A percentile compares a stretch with the other conserved stretches of the same genome.
phyloP scores from a whole-genome alignment of 2,113 vertebrate species.

The Aptenodytes patagonicus region DNA sequence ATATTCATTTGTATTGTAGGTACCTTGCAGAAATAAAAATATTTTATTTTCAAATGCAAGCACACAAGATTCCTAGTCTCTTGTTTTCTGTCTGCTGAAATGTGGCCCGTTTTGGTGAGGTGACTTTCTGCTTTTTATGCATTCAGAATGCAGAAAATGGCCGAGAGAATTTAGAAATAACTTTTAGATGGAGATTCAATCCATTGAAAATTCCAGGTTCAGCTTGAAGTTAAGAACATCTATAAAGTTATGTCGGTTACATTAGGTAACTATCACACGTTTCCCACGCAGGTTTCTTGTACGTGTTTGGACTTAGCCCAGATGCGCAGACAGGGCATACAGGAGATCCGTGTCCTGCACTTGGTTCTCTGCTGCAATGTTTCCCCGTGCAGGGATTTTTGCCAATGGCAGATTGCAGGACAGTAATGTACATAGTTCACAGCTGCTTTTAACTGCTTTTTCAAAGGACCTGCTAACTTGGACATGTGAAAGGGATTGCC shows the following conservation, averaged over 20 bases:
- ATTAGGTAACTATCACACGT: rapidly evolving
- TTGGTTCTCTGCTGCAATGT: no score
- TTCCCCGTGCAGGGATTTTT: neutral
- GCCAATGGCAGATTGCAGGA: no score
- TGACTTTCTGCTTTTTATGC: neutral
- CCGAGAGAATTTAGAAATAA: neutral
- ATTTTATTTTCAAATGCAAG: neutral
- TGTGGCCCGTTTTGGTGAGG: neutral
- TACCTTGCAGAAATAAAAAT: neutral
- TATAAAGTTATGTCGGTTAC: neutral
- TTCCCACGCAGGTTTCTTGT: neutral
- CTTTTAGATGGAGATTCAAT: neutral
- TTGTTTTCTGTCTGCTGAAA: neutral
- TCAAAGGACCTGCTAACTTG: neutral
- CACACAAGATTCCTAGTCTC: neutral
- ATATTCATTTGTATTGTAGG: neutral
- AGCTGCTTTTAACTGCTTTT: neutral
- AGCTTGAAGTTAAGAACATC: neutral
- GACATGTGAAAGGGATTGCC: neutral
- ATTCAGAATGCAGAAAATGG: neutral
- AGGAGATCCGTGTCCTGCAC: neutral
- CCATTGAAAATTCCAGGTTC: neutral
- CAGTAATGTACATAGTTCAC: neutral
- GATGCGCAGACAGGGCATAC: no score
- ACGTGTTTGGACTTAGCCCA: neutral